Conservation (phyloP, 2,888 invertebrate species). For the Linhomoeus sp. region DNA sequence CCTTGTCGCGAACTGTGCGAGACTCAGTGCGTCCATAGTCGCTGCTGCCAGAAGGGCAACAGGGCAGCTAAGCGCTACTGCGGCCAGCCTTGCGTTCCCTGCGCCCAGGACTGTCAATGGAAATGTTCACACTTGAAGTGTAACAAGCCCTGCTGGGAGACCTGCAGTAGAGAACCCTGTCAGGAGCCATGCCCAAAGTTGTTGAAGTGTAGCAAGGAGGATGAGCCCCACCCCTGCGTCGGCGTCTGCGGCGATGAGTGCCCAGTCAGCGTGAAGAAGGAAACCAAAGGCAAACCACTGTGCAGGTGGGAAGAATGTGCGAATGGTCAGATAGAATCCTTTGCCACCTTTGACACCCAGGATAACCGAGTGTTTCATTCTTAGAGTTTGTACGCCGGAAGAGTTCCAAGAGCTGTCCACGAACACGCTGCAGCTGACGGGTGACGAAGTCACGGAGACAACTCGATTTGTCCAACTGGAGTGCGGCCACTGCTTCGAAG, state of each 20-base stretch:
- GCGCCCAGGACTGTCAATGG: constrained; percentile 24
- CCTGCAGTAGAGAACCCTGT: constrained; percentile 29
- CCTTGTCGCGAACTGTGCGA: constrained; percentile 31
- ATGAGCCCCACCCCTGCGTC: constrained; percentile 39
- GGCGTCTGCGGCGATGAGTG: constrained; percentile 42
- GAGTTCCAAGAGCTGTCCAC: too few species aligned
- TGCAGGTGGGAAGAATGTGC: too few species aligned
- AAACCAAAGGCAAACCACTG: too few species aligned
- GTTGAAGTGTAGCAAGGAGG: constrained; percentile 32
- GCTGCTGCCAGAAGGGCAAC: constrained; percentile 25
- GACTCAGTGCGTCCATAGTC: constrained; percentile 35
- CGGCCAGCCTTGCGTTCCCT: constrained; percentile 21
- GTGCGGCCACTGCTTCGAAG: too few species aligned
- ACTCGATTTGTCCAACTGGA: too few species aligned
- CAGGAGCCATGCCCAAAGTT: constrained; percentile 26
- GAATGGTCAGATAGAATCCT: too few species aligned
- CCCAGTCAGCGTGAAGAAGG: too few species aligned
- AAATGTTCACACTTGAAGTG: constrained; percentile 21
- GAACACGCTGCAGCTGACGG: too few species aligned
- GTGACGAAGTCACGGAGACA: too few species aligned
- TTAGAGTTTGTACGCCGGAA: too few species aligned
- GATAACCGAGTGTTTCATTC: too few species aligned
- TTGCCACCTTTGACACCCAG: too few species aligned
- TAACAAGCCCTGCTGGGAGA: constrained; percentile 22
- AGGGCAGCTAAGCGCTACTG: constrained; percentile 8